A percentile compares a stretch with the other conserved stretches of the same genome.
Conservation (phyloP, 2,797 vertebrate species). For the Propithecus deckenii region DNA sequence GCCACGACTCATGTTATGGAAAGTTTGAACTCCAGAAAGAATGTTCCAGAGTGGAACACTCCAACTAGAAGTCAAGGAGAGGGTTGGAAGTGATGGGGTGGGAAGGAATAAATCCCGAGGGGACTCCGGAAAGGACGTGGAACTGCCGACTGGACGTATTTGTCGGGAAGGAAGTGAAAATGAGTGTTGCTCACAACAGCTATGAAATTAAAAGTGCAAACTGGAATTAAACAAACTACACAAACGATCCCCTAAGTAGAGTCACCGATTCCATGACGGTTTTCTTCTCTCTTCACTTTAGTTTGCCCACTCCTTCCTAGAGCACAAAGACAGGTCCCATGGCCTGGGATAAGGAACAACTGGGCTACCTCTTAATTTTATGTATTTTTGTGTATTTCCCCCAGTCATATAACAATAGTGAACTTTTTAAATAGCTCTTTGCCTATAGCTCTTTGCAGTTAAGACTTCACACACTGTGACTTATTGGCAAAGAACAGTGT, state of each 20-base stretch:
- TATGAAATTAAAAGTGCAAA: accelerated
- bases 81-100: background rate
- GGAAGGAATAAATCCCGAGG: background rate
- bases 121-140: background rate
- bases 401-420: too few species aligned
- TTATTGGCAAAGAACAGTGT: too few species aligned
- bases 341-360: too few species aligned
- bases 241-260: too few species aligned
- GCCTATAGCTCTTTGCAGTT: too few species aligned
- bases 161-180: background rate
- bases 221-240: background rate
- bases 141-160: accelerated
- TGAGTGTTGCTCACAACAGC: background rate
- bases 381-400: background rate
- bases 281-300: background rate
- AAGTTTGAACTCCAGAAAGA: background rate
- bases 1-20: background rate
- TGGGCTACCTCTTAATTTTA: background rate
- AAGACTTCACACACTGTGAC: too few species aligned
- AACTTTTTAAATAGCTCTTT: too few species aligned
- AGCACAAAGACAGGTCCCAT: background rate
- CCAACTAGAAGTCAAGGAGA: background rate
- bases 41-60: background rate
- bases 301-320: background rate
- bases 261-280: background rate